These are phyloP conservation scores for Phrynocephalus versicolor DNA, from an alignment of 2,113 vertebrate species.

Conservation along the genomic window DNA sequence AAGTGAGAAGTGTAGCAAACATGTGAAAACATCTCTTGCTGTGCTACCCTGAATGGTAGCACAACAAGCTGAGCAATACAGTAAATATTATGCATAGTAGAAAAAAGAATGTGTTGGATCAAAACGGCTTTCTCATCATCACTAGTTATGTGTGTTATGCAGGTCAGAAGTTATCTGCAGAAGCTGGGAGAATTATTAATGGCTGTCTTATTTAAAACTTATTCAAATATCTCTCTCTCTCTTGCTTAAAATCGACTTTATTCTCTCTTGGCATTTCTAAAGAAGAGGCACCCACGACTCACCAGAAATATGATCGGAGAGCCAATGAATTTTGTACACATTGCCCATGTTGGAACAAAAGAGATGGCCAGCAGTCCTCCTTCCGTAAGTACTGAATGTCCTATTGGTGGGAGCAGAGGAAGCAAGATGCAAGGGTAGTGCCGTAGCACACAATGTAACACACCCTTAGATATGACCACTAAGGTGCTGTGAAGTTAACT, in stretches of 20 bases:
- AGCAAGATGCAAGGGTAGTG: not conserved
- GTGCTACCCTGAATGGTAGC: no score
- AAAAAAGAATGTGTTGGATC: no score
- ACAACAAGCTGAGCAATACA: no score
- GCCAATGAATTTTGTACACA: conserved; percentile 92
- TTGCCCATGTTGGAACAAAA: conserved; percentile 86
- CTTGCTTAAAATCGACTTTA: not conserved
- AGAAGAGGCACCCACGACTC: conserved; percentile 85
- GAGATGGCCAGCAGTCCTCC: conserved; percentile 79
- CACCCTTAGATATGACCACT: not conserved
- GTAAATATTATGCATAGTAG: no score
- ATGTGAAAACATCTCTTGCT: no score
- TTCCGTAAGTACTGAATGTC: conserved; percentile 73
- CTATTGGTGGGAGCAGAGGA: not conserved
- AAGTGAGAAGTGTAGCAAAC: no score
- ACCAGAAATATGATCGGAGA: conserved; percentile 92
- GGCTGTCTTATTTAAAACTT: not conserved
- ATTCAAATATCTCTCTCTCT: not conserved
- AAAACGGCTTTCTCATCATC: no score
- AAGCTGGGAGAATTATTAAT: no score
- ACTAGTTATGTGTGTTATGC: no score
- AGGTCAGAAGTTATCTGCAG: no score
- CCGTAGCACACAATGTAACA: no score
- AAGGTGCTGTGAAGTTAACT: not conserved
- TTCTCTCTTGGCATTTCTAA: conserved; percentile 10